Evolutionary conservation across 2,888 invertebrate species (phyloP).

Genomic region (Stratiomys singularior): DNA sequence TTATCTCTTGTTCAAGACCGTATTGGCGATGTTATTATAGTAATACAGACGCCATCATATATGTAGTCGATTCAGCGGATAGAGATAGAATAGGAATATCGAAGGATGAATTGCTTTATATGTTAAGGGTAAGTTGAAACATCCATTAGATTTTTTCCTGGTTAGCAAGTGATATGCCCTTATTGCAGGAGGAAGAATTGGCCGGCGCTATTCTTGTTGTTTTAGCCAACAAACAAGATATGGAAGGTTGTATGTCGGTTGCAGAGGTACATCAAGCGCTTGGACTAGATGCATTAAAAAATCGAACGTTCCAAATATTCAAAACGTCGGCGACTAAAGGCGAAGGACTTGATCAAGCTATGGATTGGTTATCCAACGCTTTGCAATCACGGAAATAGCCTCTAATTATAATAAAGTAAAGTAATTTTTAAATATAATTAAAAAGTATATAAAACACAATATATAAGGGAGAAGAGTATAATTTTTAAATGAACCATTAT

Average conservation of each 20-base stretch:
- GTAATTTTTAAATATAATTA: constrained; percentile 30
- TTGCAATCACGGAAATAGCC: constrained; percentile 87
- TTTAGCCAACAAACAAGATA: constrained; percentile 98
- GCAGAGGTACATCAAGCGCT: constrained; percentile 97
- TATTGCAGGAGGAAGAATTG: constrained; percentile 90
- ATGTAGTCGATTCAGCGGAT: constrained; percentile 99
- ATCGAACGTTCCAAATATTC: constrained; percentile 95
- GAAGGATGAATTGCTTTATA: constrained; percentile 96
- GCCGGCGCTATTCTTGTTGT: constrained; percentile 96
- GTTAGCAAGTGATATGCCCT: not conserved
- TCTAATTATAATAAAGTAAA: constrained; percentile 50
- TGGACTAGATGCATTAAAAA: constrained; percentile 93
- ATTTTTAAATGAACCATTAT: constrained; percentile 17
- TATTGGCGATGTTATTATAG: constrained; percentile 99
- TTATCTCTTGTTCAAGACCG: constrained; percentile 72
- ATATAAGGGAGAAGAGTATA: constrained; percentile 6
- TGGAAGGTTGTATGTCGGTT: constrained; percentile 96
- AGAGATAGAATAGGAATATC: constrained; percentile 98
- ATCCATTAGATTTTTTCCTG: not conserved
- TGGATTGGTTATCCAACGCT: constrained; percentile 98
- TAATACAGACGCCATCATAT: constrained; percentile 99
- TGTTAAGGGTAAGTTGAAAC: constrained; percentile 83
- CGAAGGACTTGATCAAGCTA: constrained; percentile 97
- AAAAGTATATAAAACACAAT: constrained; percentile 15
- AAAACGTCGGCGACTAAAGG: constrained; percentile 99